These are phyloP conservation scores for Pangasius mekongensis DNA, from an alignment of 2,797 vertebrate species.

Conservation along the genomic window DNA sequence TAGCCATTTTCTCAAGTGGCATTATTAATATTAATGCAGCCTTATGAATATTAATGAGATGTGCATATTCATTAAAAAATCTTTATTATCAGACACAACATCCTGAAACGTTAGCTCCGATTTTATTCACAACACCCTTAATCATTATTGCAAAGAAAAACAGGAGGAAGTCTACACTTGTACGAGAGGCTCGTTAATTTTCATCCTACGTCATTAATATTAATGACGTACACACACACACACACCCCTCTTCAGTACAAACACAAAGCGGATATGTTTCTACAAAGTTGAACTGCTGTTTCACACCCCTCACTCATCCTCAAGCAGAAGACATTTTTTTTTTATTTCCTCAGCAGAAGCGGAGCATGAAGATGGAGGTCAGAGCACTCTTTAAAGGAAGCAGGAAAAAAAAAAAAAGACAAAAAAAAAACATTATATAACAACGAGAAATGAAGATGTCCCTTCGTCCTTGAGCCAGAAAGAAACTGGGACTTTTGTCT, in stretches of 20 bases:
- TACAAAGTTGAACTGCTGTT: not conserved
- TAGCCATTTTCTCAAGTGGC: not conserved
- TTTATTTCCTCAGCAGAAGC: not conserved
- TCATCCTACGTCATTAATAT: constrained; percentile 15
- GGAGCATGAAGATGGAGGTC: not conserved
- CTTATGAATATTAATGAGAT: constrained; percentile 2
- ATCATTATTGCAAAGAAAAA: not conserved
- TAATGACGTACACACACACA: not conserved
- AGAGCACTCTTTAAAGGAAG: not conserved
- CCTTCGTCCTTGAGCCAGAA: constrained; percentile 6
- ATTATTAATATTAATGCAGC: not conserved
- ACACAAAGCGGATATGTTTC: not conserved
- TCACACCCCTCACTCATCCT: not conserved
- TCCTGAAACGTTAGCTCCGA: not conserved
- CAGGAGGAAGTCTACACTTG: not conserved
- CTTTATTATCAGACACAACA: not conserved
- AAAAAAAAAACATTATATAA: not conserved
- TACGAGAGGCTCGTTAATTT: constrained; percentile 14
- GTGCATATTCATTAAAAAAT: not conserved
- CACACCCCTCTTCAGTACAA: too few relatives aligned
- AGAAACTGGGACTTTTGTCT: constrained; percentile 16
- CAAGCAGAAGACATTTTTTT: not conserved
- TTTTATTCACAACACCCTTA: not conserved
- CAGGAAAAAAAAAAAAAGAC: not conserved
- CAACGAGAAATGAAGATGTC: not conserved